These are phyloP conservation scores for Hyposoter didymator DNA, from an alignment of 2,888 invertebrate species.

Conservation along the genomic window DNA sequence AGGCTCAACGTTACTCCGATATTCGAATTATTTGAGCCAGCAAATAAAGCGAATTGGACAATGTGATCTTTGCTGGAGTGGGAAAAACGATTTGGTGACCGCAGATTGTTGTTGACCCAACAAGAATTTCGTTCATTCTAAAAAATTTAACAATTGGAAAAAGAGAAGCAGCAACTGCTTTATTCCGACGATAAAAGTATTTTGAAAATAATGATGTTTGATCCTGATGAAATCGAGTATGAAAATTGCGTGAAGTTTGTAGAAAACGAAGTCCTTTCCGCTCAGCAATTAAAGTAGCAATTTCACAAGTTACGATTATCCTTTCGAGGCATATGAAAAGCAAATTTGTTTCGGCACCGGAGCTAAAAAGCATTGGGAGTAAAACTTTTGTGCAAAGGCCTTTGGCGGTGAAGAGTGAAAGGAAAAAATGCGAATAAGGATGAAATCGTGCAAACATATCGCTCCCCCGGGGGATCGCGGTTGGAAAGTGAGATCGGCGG, in stretches of 20 bases:
- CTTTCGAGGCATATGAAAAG: background rate
- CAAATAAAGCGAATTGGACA: too few species aligned
- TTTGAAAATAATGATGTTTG: background rate
- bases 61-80: too few species aligned
- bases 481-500: conserved; percentile 57
- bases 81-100: too few species aligned
- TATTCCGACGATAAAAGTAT: background rate
- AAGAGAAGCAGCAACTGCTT: background rate
- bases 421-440: conserved; percentile 52
- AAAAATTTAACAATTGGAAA: background rate
- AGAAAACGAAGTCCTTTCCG: background rate
- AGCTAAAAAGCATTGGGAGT: background rate
- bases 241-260: background rate
- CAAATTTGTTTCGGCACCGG: conserved; percentile 4
- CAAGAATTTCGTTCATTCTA: too few species aligned
- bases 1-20: too few species aligned
- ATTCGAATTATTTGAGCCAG: too few species aligned
- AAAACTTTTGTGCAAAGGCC: conserved; percentile 30
- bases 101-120: too few species aligned
- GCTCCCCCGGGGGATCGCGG: conserved; percentile 57
- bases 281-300: background rate
- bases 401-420: conserved; percentile 30
- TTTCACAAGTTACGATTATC: conserved; percentile 50
- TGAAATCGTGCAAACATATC: conserved; percentile 38
- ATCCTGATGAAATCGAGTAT: background rate